phyloP scores from a whole-genome alignment of 2,888 invertebrate species.

The Lasiommata megera region DNA sequence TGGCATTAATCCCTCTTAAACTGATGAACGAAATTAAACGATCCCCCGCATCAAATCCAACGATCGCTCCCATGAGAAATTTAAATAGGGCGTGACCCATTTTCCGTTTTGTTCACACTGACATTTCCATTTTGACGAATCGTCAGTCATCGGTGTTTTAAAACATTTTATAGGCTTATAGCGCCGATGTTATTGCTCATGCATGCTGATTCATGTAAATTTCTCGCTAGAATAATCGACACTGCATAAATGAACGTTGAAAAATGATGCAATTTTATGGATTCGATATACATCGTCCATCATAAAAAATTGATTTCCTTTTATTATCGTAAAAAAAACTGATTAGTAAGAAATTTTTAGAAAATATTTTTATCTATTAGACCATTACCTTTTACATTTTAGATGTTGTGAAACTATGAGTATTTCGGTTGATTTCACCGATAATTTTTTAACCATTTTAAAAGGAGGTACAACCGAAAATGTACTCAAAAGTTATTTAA shows the following conservation, averaged over 20 bases:
- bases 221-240: conserved; percentile 23
- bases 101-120: conserved; percentile 29
- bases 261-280: conserved; percentile 1
- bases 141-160: conserved; percentile 30
- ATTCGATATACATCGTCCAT: not conserved
- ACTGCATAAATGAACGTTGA: conserved; percentile 10
- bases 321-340: not conserved
- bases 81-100: conserved; percentile 19
- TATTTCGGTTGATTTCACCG: too few relatives aligned
- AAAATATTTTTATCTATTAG: too few relatives aligned
- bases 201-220: conserved; percentile 29
- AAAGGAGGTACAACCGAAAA: too few relatives aligned
- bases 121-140: conserved; percentile 34
- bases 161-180: conserved; percentile 24
- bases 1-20: not conserved
- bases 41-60: conserved; percentile 2
- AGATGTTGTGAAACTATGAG: too few relatives aligned
- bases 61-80: conserved; percentile 7
- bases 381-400: too few relatives aligned
- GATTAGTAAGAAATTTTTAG: too few relatives aligned
- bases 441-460: too few relatives aligned
- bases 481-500: too few relatives aligned
- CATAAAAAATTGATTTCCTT: not conserved
- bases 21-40: conserved; percentile 8
- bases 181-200: conserved; percentile 26